Conservation (phyloP, 1,140 invertebrate genomes). For the Heliothis virescens region DNA sequence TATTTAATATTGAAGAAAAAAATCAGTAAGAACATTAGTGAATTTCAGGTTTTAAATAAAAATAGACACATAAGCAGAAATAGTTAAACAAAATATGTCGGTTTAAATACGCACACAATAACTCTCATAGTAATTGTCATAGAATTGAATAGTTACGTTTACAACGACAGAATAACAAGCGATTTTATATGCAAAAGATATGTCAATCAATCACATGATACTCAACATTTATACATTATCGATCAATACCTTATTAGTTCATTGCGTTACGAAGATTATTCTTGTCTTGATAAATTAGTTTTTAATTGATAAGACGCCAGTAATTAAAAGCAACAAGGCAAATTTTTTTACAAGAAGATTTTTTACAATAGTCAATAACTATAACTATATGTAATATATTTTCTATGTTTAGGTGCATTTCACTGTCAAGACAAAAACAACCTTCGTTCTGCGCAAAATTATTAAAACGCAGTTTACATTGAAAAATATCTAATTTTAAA, state of each 20-base stretch:
- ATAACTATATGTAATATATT: not conserved
- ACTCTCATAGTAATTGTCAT: not conserved
- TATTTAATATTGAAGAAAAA: too few species aligned
- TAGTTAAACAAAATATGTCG: not conserved
- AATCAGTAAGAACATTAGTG: too few species aligned
- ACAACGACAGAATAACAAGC: slow-evolving; percentile 43
- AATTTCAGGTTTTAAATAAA: too few species aligned
- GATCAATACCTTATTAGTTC: slow-evolving; percentile 27
- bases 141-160: slow-evolving; percentile 35
- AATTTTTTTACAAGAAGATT: not conserved
- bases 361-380: not conserved
- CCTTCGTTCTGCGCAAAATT: slow-evolving; percentile 13
- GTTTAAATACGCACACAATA: slow-evolving; percentile 10
- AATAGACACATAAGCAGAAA: too few species aligned
- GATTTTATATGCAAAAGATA: slow-evolving; percentile 47
- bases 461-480: slow-evolving; percentile 22
- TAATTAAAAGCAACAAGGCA: not conserved
- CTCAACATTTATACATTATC: slow-evolving; percentile 44
- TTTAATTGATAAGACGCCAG: not conserved
- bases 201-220: slow-evolving; percentile 42
- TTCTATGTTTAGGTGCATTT: not conserved
- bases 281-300: not conserved
- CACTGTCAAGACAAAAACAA: slow-evolving; percentile 26
- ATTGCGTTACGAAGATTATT: slow-evolving; percentile 1
- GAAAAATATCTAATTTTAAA: slow-evolving; percentile 50